Base-by-base conservation (phyloP, 1,140 invertebrate species). In the Achroia grisella region DNA sequence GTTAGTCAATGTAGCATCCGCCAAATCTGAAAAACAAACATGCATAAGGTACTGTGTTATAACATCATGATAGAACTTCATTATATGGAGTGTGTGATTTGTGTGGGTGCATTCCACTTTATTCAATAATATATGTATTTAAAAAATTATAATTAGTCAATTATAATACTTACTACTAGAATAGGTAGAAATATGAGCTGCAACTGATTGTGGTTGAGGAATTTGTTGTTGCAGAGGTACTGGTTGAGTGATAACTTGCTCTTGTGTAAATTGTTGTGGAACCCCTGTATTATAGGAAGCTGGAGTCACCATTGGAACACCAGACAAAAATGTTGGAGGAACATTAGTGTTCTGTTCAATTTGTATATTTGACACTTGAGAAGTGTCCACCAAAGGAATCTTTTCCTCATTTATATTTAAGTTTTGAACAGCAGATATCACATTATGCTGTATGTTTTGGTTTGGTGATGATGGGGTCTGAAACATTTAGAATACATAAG, bases 281-380 rank as follows among this genome's bases (percentile, higher is more conserved):
- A 49, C 17, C 52, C 45, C 14, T 48, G 44, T 39, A 47, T 41
- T 39, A 45, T 52, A 71, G 35, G 14, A 58, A n/a, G 65, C 76
- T 36, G 82, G 78, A 34, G 77, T 86, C 1, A 87, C 84, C 83
- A 87, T 80, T 11, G 86, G 86, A 2, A 87, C 80, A 36, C 86
- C 86, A 13, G 80, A 76, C 17, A 87, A 58, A 53, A 87, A 87
- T 29, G 74, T 71, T 34, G 83, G 76, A 17, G 77, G 63, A 10
- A 47, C 10, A 31, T 35, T 39, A 13, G 65, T 64, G 32, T 48
- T 13, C 29, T 52, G 35, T 23, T 62, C 61, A 28, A 45, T 28
- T 46, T 63, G 53, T 8, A 35, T 27, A 48, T 39, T 60, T 42
- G 53, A 45, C 47, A 48, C 48, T 42, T 61, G 65, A 32, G 62